phyloP scores from a whole-genome alignment of 2,113 vertebrate genomes.

The Chaenocephalus aceratus region DNA sequence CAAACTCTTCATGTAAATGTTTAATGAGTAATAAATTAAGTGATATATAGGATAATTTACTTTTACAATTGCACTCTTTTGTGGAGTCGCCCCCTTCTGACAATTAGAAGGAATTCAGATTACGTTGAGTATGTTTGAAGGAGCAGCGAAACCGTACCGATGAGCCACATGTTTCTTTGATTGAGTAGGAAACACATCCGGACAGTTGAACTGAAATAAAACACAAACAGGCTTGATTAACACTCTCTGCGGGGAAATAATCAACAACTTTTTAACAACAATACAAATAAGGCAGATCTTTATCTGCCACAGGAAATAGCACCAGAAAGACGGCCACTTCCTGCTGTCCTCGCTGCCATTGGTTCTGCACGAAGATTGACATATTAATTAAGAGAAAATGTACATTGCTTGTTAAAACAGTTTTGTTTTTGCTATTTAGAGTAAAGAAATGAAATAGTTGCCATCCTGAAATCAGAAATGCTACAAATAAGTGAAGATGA shows the following conservation, averaged over 20 bases:
- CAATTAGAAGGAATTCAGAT: too few relatives aligned
- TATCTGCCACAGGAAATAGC: slow-evolving; percentile 38
- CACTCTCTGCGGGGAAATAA: neutral
- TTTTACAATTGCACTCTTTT: too few relatives aligned
- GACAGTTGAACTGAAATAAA: slow-evolving; percentile 6
- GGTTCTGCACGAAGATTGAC: neutral
- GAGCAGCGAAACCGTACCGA: neutral
- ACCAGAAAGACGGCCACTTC: neutral
- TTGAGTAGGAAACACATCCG: slow-evolving; percentile 6
- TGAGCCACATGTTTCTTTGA: neutral
- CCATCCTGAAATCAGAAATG: neutral
- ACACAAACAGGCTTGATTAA: neutral
- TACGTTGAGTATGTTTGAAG: neutral
- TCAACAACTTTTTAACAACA: neutral
- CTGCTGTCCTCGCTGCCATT: neutral
- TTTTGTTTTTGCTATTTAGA: neutral
- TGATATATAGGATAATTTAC: too few relatives aligned
- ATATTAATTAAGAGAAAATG: neutral
- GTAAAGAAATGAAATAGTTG: neutral
- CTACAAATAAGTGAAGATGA: neutral
- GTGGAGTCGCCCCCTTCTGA: too few relatives aligned
- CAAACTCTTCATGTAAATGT: too few relatives aligned
- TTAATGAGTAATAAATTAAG: too few relatives aligned
- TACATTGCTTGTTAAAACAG: neutral
- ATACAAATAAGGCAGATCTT: neutral